Evolutionary conservation across 1,140 invertebrate species (phyloP).

Genomic region (Scaptomyza montana): DNA sequence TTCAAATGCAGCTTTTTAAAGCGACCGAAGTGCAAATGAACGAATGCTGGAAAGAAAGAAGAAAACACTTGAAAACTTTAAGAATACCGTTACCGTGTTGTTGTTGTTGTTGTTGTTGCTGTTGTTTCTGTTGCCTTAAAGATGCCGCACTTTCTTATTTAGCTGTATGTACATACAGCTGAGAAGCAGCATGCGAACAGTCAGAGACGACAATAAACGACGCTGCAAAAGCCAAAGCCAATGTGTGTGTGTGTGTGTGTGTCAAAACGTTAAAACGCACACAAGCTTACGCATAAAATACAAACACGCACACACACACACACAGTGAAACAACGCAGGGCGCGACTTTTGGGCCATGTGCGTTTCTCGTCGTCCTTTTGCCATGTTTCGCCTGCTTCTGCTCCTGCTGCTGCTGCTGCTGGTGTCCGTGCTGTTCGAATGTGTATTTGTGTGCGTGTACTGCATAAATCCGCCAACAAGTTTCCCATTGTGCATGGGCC

Average conservation of each 20-base stretch:
- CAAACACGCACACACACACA: conserved; percentile 12
- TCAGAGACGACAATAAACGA: conserved; percentile 69
- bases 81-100: conserved; percentile 30
- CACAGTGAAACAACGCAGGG: conserved; percentile 1
- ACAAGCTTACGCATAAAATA: conserved; percentile 15
- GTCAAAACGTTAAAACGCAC: conserved; percentile 48
- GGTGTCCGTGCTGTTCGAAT: conserved; percentile 9
- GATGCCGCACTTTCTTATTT: conserved; percentile 51
- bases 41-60: conserved; percentile 7
- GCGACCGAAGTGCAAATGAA: no score
- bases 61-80: conserved; percentile 36
- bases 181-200: conserved; percentile 65
- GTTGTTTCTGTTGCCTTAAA: conserved; percentile 36
- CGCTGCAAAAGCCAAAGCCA: conserved; percentile 38
- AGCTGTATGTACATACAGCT: conserved; percentile 32
- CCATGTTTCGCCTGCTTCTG: conserved; percentile 18
- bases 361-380: conserved; percentile 52
- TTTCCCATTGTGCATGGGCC: conserved; percentile 75
- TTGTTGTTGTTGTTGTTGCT: not conserved
- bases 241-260: conserved; percentile 25
- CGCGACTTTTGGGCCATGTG: conserved; percentile 57
- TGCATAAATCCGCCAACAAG: conserved; percentile 81
- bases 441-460: conserved; percentile 48
- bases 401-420: conserved; percentile 9
- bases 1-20: conserved; percentile 37